Evolutionary conservation across 2,888 invertebrate species (phyloP).

Genomic region (Athalia circularis): DNA sequence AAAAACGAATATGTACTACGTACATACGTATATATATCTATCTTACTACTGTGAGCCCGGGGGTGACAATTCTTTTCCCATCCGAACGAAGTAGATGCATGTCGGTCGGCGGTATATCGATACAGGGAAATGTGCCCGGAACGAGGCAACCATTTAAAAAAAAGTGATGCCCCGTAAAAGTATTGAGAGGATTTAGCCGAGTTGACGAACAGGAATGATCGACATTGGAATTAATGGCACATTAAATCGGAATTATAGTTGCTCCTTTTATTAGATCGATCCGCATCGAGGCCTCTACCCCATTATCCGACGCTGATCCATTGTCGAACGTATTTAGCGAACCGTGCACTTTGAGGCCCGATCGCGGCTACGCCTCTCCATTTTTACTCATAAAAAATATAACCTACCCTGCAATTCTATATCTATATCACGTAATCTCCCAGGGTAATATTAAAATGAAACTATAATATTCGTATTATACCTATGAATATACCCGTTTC

Average conservation of each 20-base stretch:
- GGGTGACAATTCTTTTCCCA: constrained; percentile 31
- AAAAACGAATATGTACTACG: constrained; percentile 5
- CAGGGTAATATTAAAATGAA: no score
- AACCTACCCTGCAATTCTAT: no score
- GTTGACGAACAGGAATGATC: constrained; percentile 38
- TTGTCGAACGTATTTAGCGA: constrained; percentile 34
- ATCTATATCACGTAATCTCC: no score
- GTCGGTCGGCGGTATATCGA: constrained; percentile 5
- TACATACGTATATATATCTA: background rate
- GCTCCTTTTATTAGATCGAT: constrained; percentile 29
- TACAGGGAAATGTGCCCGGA: constrained; percentile 16
- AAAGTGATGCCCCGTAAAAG: constrained; percentile 21
- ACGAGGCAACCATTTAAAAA: constrained; percentile 6
- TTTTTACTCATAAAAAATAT: no score
- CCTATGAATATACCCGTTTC: no score
- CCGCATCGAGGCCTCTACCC: constrained; percentile 19
- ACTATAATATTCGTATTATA: no score
- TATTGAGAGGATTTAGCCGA: constrained; percentile 33
- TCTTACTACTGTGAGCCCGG: background rate
- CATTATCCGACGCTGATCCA: constrained; percentile 30
- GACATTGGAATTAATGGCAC: constrained; percentile 39
- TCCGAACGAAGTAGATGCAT: constrained; percentile 11
- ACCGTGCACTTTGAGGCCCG: background rate
- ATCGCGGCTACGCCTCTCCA: background rate
- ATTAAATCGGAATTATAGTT: constrained; percentile 41